Evolutionary conservation across 2,888 invertebrate species (phyloP), one percentile per base, ranked within the genome.

Genomic region (Choristoneura rosaceana): DNA sequence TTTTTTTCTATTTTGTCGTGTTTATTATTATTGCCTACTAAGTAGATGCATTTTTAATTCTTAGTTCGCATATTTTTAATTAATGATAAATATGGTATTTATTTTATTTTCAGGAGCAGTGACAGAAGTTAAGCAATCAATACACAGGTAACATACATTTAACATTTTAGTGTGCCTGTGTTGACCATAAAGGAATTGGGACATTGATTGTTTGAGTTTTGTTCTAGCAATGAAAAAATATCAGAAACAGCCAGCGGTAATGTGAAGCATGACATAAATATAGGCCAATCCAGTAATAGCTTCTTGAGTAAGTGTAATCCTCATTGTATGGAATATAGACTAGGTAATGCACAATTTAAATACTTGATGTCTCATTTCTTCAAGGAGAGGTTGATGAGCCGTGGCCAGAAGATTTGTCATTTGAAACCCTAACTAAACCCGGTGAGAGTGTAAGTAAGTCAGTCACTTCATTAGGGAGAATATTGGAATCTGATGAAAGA

Each of bases 381-480:
- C 71, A 70, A 92, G 93, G 86, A 80, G 76, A 84, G 59, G 90
- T 84, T 52, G 91, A 93, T 76, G 93, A 93, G 80, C 70, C 79
- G 43, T 93, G 93, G 93, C 93, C 93, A 14, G 76, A 75, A 64
- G 81, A 88, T 69, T 76, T 85, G 33, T 41, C 75, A 9, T 69
- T 76, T 50, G 81, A 81, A 50, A 38, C 74, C 25, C 10, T 64
- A 55, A 58, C 86, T 10, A 91, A 85, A 81, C 76, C 85, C 14
- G 88, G 85, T 73, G 80, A 83, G 74, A 89, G 85, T 78, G 85
- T 87, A 45, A 86, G 80, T 74, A 90, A 87, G 78, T 92, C 92
- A 38, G 78, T 92, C 25, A 82, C 82, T 64, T 93, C 93, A 7
- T 79, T 93, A 43, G 92, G 92, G 58, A 85, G 77, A 61, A 87